These are phyloP conservation scores for Artibeus jamaicensis DNA, from an alignment of 2,797 vertebrate genomes.

Conservation along the genomic window DNA sequence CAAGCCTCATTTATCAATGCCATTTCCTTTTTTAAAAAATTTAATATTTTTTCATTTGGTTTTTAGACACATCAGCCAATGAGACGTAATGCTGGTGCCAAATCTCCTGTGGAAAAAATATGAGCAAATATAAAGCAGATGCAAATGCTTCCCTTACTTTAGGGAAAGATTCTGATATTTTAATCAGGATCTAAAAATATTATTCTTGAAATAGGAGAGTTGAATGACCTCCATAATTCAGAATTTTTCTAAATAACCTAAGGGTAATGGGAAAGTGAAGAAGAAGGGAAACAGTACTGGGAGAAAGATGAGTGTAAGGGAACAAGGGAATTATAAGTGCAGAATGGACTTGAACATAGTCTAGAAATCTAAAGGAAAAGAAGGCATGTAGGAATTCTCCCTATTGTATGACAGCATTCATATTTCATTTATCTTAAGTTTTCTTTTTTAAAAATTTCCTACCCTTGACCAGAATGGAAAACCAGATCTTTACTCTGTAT, in stretches of 20 bases:
- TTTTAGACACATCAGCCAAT: conserved; percentile 1
- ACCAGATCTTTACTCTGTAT: not conserved
- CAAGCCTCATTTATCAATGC: not conserved
- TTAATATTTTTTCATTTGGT: not conserved
- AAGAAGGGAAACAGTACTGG: not conserved
- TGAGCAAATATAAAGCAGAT: not conserved
- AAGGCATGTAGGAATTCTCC: not conserved
- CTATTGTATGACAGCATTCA: not conserved
- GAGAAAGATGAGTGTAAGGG: not conserved
- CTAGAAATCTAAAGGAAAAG: not conserved
- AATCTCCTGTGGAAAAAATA: conserved; percentile 4
- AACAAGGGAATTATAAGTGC: not conserved
- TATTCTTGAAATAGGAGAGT: not conserved
- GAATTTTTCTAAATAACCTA: not conserved
- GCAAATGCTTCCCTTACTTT: not conserved
- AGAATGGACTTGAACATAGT: not conserved
- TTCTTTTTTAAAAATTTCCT: not conserved
- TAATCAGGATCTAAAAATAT: not conserved
- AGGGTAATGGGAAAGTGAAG: not conserved
- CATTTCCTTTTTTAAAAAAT: not conserved
- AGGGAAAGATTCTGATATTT: not conserved
- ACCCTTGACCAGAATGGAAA: not conserved
- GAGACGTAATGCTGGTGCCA: not conserved
- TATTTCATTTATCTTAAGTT: not conserved
- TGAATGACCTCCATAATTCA: not conserved